These are phyloP conservation scores for Merodon equestris DNA, from an alignment of 2,888 invertebrate species.

Conservation along the genomic window DNA sequence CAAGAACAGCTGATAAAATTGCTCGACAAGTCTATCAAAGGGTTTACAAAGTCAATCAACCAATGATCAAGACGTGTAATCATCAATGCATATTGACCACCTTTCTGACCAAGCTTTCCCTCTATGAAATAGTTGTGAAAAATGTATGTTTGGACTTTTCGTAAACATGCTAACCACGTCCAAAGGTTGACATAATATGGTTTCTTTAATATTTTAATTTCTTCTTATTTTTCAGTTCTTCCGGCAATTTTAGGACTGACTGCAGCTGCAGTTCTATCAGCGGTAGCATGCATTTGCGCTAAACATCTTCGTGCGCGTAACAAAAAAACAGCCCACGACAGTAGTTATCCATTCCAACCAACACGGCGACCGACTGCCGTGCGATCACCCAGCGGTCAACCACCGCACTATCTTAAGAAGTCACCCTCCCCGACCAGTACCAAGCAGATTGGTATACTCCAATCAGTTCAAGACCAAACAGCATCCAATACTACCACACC, in stretches of 20 bases:
- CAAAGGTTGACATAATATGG: no score
- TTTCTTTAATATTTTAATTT: no score
- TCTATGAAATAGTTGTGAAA: no score
- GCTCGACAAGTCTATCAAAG: no score
- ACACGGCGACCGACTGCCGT: slow-evolving; percentile 82
- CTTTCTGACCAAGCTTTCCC: no score
- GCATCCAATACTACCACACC: slow-evolving; percentile 76
- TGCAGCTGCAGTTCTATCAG: slow-evolving; percentile 77
- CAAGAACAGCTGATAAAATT: no score
- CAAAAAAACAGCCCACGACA: slow-evolving; percentile 77
- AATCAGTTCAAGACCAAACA: slow-evolving; percentile 75
- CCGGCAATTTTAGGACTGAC: slow-evolving; percentile 78
- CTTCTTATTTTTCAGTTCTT: slow-evolving; percentile 72
- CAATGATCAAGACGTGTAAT: no score
- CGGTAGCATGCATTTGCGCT: slow-evolving; percentile 77
- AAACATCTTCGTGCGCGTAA: slow-evolving; percentile 76
- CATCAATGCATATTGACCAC: no score
- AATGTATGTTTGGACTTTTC: no score
- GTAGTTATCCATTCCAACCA: slow-evolving; percentile 78
- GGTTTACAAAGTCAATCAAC: no score
- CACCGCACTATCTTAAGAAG: slow-evolving; percentile 92
- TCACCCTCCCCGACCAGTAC: slow-evolving; percentile 91
- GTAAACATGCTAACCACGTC: no score
- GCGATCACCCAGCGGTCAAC: slow-evolving; percentile 90
- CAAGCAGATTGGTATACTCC: slow-evolving; percentile 76